These are phyloP conservation scores for Micrasema longulum DNA, from an alignment of 1,140 invertebrate species.

Conservation along the genomic window DNA sequence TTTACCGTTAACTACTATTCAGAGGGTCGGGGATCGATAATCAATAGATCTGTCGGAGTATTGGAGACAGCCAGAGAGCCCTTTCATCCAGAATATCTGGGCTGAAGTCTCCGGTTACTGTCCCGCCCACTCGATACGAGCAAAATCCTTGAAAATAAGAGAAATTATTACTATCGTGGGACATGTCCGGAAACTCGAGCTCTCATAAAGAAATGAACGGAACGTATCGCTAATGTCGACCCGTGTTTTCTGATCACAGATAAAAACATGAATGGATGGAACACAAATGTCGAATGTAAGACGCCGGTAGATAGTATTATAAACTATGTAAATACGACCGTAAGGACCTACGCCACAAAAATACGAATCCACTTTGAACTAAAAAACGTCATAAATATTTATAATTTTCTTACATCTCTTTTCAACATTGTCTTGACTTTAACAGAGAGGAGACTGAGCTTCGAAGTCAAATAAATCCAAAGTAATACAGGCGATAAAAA, in stretches of 20 bases:
- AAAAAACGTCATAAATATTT: no score
- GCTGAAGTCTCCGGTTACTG: neutral
- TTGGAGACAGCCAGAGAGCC: neutral
- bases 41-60: neutral
- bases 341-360: neutral
- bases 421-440: no score
- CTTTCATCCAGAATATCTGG: neutral
- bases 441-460: no score
- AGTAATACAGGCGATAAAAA: no score
- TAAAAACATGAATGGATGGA: neutral
- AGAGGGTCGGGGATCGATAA: neutral
- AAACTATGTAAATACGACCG: neutral
- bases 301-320: neutral
- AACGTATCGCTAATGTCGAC: neutral
- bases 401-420: no score
- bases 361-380: neutral
- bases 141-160: neutral
- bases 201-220: neutral
- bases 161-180: constrained; percentile 1
- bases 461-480: no score
- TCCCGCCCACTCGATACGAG: neutral
- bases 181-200: neutral
- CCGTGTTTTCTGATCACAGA: neutral
- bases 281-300: neutral
- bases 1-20: constrained; percentile 7